A percentile compares a stretch with the other conserved stretches of the same genome.
Conservation (phyloP, 2,113 vertebrate genomes). For the Ophiodon elongatus region DNA sequence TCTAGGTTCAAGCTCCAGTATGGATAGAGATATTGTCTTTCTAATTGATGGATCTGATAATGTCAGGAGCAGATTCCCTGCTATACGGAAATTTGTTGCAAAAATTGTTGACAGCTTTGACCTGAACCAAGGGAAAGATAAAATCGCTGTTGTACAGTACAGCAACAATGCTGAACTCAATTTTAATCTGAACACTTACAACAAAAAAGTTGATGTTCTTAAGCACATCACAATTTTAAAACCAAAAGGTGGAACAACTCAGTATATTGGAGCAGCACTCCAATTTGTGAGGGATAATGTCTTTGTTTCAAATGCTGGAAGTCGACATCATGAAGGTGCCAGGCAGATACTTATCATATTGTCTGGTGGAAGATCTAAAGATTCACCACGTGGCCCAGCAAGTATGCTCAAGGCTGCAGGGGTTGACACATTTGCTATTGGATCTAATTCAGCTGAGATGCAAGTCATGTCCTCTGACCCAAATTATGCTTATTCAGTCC, state of each 20-base stretch:
- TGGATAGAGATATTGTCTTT: constrained; percentile 82
- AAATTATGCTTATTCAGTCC: constrained; percentile 66
- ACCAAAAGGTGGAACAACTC: constrained; percentile 79
- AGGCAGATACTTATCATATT: constrained; percentile 81
- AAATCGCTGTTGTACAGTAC: constrained; percentile 83
- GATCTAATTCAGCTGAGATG: constrained; percentile 77
- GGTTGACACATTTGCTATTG: constrained; percentile 74
- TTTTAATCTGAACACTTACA: constrained; percentile 78
- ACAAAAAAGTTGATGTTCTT: constrained; percentile 68
- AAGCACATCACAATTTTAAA: constrained; percentile 71
- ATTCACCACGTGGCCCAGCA: constrained; percentile 78
- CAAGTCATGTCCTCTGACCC: constrained; percentile 70
- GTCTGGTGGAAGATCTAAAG: constrained; percentile 79
- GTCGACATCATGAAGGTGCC: constrained; percentile 62
- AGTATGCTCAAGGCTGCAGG: constrained; percentile 74
- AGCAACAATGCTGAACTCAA: constrained; percentile 77
- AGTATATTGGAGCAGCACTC: constrained; percentile 81
- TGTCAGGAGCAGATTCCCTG: constrained; percentile 73
- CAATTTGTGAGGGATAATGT: constrained; percentile 79
- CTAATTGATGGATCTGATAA: constrained; percentile 86
- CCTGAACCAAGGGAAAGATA: constrained; percentile 77
- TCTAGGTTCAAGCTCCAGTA: constrained; percentile 64
- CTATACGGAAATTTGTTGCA: constrained; percentile 77
- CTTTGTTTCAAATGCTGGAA: constrained; percentile 70
- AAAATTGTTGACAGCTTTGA: constrained; percentile 76